A percentile compares a stretch with the other conserved stretches of the same genome.
phyloP scores from a whole-genome alignment of 1,140 invertebrate genomes.

The Coelopa frigida region DNA sequence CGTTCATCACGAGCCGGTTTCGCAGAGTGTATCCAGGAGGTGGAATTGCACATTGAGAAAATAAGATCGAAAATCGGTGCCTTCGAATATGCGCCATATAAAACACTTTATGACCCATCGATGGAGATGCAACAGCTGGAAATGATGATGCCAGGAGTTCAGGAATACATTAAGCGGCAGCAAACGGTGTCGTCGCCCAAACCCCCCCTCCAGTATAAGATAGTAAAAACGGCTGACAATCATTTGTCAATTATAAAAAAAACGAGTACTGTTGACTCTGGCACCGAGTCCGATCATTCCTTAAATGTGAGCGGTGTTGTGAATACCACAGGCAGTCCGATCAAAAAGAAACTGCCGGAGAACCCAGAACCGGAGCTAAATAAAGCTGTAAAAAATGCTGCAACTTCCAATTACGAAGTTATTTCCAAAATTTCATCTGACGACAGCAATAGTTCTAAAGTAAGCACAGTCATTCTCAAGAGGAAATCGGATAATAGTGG shows the following conservation, averaged over 20 bases:
- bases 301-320: too few relatives aligned
- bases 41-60: conserved; percentile 66
- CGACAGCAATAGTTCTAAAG: conserved; percentile 23
- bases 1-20: conserved; percentile 50
- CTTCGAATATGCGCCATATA: conserved; percentile 70
- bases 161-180: conserved; percentile 26
- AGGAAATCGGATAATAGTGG: conserved; percentile 22
- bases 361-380: too few relatives aligned
- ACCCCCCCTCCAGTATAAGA: conserved; percentile 37
- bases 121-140: conserved; percentile 60
- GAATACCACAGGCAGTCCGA: too few relatives aligned
- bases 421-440: conserved; percentile 12
- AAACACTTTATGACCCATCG: conserved; percentile 61
- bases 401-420: conserved; percentile 18
- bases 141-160: conserved; percentile 54
- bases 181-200: conserved; percentile 41
- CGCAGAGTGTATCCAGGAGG: conserved; percentile 50
- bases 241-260: conserved; percentile 42
- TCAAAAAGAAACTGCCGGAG: conserved; percentile 11
- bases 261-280: conserved; percentile 26
- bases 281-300: conserved; percentile 33
- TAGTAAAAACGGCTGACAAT: conserved; percentile 36
- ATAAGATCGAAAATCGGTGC: conserved; percentile 65
- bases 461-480: conserved; percentile 33
- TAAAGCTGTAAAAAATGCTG: too few relatives aligned